Percentiles rank a stretch among this genome's conserved stretches.
Evolutionary conservation across 2,888 invertebrate genomes (phyloP).

Genomic region (Perdita meconis): DNA sequence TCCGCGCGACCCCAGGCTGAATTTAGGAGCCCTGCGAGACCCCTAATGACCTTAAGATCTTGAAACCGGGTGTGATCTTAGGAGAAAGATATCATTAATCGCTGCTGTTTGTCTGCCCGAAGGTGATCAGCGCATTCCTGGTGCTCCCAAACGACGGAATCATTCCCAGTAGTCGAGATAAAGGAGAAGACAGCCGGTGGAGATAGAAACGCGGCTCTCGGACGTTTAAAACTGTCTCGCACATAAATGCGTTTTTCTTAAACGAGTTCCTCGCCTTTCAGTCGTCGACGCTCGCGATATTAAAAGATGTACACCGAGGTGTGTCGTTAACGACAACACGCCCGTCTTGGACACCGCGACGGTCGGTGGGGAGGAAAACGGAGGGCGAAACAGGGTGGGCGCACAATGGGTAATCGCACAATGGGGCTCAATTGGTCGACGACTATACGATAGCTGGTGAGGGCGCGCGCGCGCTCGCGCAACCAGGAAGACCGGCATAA

Average conservation of each 20-base stretch:
- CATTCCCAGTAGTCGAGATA: background rate
- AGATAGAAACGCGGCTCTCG: background rate
- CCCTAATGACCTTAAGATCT: too few species aligned
- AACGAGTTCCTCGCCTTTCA: constrained; percentile 16
- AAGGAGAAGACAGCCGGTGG: background rate
- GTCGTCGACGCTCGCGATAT: background rate
- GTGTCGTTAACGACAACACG: constrained; percentile 49
- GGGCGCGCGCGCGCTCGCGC: too few species aligned
- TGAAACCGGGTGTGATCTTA: background rate
- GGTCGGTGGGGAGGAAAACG: constrained; percentile 14
- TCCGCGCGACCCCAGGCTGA: background rate
- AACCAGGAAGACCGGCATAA: constrained; percentile 57
- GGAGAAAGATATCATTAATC: background rate
- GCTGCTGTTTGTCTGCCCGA: background rate
- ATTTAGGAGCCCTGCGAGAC: background rate
- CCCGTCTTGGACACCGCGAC: constrained; percentile 54
- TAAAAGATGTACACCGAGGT: constrained; percentile 46
- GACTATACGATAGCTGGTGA: constrained; percentile 56
- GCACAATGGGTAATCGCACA: constrained; percentile 66
- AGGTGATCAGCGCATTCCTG: background rate
- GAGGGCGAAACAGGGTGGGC: constrained; percentile 34
- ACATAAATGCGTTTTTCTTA: constrained; percentile 25
- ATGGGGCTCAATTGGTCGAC: constrained; percentile 65
- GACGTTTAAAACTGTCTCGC: constrained; percentile 14
- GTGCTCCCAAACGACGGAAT: background rate